Percentiles rank a stretch among this genome's conserved stretches.
Evolutionary conservation across 2,888 invertebrate species (phyloP).

Genomic region (Plebejus melissa): DNA sequence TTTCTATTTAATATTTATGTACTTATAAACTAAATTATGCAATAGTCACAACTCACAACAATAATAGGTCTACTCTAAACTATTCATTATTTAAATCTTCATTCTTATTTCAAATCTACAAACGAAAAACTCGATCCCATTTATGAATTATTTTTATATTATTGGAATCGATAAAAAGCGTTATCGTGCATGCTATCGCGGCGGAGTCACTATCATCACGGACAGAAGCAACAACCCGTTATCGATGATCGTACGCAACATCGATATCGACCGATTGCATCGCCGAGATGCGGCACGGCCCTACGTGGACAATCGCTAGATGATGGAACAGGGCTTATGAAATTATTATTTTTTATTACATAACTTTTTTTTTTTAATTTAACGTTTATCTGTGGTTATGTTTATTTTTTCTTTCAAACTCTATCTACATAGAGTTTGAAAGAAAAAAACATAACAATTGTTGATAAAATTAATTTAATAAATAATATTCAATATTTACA

Average conservation of each 20-base stretch:
- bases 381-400: too few species aligned
- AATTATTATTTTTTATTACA: constrained; percentile 25
- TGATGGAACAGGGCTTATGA: constrained; percentile 17
- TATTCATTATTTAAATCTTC: not conserved
- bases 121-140: not conserved
- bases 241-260: constrained; percentile 33
- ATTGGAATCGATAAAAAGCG: constrained; percentile 36
- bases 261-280: constrained; percentile 35
- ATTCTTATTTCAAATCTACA: not conserved
- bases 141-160: not conserved
- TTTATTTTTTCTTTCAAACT: too few species aligned
- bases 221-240: constrained; percentile 34
- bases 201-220: constrained; percentile 43
- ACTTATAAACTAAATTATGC: too few species aligned
- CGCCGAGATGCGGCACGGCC: constrained; percentile 43
- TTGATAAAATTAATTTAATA: too few species aligned
- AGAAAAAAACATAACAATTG: too few species aligned
- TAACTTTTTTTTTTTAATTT: not conserved
- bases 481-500: too few species aligned
- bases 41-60: too few species aligned
- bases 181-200: constrained; percentile 36
- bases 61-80: too few species aligned
- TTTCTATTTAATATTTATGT: too few species aligned
- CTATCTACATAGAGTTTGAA: too few species aligned
- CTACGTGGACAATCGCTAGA: constrained; percentile 41